Conservation (phyloP, 2,888 invertebrate genomes). For the Dryadula phaetusa region DNA sequence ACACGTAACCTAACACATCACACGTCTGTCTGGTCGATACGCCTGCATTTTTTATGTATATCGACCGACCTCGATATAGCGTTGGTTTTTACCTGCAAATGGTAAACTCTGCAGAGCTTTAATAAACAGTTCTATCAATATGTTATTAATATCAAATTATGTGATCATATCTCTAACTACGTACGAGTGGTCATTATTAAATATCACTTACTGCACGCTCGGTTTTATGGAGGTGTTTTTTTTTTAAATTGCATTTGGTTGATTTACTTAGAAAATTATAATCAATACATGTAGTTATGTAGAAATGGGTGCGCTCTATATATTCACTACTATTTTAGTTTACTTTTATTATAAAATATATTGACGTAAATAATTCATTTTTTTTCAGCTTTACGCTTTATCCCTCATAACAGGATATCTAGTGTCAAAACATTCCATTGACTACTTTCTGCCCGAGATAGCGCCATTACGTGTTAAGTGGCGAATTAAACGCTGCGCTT, state of each 20-base stretch:
- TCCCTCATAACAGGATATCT: no score
- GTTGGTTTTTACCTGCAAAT: background rate
- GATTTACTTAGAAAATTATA: background rate
- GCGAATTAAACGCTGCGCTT: no score
- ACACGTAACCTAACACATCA: constrained; percentile 3
- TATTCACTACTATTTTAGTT: no score
- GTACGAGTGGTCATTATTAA: background rate
- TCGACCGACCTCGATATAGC: constrained; percentile 47
- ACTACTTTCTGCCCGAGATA: no score
- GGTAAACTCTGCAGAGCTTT: background rate
- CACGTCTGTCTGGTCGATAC: constrained; percentile 32
- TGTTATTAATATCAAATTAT: no score
- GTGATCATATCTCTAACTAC: background rate
- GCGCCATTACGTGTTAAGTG: no score
- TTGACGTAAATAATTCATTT: no score
- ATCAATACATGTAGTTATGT: background rate
- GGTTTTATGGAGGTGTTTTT: background rate
- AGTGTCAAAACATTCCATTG: no score
- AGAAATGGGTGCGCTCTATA: no score
- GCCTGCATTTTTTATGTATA: constrained; percentile 50
- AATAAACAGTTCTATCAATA: background rate
- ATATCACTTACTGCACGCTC: background rate
- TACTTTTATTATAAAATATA: no score
- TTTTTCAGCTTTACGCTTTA: no score
- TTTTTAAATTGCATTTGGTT: background rate